Evolutionary conservation across 2,113 vertebrate genomes (phyloP).

Genomic region (Ptychochromis oligacanthus): DNA sequence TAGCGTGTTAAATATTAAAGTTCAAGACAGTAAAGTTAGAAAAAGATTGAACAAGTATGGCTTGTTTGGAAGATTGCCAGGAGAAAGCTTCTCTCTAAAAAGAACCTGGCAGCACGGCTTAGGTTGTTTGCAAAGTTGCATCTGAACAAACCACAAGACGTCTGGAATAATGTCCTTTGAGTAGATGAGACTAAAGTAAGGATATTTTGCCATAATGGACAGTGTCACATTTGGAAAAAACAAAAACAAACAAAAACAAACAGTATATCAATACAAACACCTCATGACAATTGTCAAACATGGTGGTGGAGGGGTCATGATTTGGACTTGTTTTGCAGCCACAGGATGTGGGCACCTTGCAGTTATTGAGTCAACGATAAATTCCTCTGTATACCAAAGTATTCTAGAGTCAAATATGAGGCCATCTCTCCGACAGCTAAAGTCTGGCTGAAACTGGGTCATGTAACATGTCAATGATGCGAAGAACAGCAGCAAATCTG

Average conservation of each 20-base stretch:
- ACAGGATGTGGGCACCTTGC: neutral
- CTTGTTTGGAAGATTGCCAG: neutral
- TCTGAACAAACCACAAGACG: neutral
- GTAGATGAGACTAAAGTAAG: neutral
- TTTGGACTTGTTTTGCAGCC: too few species aligned
- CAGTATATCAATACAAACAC: neutral
- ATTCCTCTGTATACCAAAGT: neutral
- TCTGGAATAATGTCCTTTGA: neutral
- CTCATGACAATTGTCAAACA: neutral
- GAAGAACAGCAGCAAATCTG: neutral
- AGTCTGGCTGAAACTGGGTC: neutral
- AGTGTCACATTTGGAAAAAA: neutral
- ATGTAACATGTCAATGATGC: neutral
- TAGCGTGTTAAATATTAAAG: neutral
- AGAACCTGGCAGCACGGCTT: neutral
- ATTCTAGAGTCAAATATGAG: neutral
- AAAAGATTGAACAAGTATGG: neutral
- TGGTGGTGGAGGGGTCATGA: neutral
- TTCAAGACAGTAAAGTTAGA: neutral
- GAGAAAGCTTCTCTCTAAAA: neutral
- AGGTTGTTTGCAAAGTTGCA: neutral
- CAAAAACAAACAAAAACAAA: neutral
- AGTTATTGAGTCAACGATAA: neutral
- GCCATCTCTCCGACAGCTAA: too few species aligned
- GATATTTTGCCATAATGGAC: neutral